These are phyloP conservation scores for Eupithecia abbreviata DNA, from an alignment of 2,888 invertebrate species.

Conservation along the genomic window DNA sequence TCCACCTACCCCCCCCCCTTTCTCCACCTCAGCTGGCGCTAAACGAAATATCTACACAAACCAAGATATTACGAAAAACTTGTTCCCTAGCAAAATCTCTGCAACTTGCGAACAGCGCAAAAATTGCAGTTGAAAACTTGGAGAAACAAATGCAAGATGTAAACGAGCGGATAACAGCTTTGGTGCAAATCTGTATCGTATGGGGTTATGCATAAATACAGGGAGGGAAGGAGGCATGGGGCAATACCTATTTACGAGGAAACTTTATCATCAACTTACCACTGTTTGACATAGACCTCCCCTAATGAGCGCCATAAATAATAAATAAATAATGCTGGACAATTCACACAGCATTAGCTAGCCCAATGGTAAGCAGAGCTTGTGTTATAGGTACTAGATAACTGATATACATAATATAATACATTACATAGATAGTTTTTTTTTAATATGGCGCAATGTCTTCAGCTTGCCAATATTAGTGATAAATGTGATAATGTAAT, in stretches of 20 bases:
- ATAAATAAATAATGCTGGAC: too few species aligned
- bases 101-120: slow-evolving; percentile 13
- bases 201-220: slow-evolving; percentile 55
- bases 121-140: slow-evolving; percentile 31
- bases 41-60: slow-evolving; percentile 4
- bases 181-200: slow-evolving; percentile 43
- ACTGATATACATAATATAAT: too few species aligned
- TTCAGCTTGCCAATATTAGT: too few species aligned
- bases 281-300: too few species aligned
- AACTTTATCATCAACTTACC: too few species aligned
- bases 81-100: slow-evolving; percentile 11
- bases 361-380: too few species aligned
- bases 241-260: background rate
- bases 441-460: too few species aligned
- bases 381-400: too few species aligned
- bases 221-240: slow-evolving; percentile 2
- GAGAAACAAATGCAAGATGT: slow-evolving; percentile 34
- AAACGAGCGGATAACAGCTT: slow-evolving; percentile 40
- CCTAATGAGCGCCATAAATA: too few species aligned
- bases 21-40: background rate
- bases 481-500: too few species aligned
- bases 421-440: too few species aligned
- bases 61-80: slow-evolving; percentile 10
- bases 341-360: too few species aligned
- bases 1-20: background rate